Conservation (phyloP, 2,113 vertebrate genomes). For the Rhombomys opimus region DNA sequence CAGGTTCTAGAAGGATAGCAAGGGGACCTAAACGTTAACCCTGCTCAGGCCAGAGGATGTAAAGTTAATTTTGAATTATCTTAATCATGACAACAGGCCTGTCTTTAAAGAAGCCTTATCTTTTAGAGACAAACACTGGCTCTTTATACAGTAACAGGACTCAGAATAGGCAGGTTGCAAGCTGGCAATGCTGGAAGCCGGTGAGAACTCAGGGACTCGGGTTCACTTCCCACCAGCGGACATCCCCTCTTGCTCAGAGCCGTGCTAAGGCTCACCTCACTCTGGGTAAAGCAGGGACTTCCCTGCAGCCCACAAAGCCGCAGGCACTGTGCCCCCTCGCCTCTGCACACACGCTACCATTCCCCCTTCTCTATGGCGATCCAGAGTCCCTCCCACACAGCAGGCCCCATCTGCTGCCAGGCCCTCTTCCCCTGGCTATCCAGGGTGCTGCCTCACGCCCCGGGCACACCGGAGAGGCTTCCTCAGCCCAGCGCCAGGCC, state of each 20-base stretch:
- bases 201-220: not conserved
- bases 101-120: slow-evolving; percentile 23
- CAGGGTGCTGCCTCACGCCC: not conserved
- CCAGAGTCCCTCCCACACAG: not conserved
- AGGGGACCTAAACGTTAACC: not conserved
- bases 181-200: not conserved
- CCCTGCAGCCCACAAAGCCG: not conserved
- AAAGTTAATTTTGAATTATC: not conserved
- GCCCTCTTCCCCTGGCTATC: not conserved
- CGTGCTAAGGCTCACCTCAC: not conserved
- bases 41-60: not conserved
- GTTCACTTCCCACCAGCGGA: not conserved
- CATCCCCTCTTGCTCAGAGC: not conserved
- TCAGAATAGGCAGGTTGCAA: not conserved
- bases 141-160: not conserved
- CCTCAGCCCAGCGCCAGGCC: not conserved
- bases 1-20: not conserved
- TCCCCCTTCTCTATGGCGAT: not conserved
- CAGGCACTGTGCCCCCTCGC: too few relatives aligned
- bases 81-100: not conserved
- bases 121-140: slow-evolving; percentile 20
- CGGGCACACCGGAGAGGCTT: not conserved
- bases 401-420: not conserved
- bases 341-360: not conserved
- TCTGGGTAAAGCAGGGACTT: not conserved